Conservation (phyloP, 1,140 invertebrate genomes). For the Lamellibrachia luymesi region DNA sequence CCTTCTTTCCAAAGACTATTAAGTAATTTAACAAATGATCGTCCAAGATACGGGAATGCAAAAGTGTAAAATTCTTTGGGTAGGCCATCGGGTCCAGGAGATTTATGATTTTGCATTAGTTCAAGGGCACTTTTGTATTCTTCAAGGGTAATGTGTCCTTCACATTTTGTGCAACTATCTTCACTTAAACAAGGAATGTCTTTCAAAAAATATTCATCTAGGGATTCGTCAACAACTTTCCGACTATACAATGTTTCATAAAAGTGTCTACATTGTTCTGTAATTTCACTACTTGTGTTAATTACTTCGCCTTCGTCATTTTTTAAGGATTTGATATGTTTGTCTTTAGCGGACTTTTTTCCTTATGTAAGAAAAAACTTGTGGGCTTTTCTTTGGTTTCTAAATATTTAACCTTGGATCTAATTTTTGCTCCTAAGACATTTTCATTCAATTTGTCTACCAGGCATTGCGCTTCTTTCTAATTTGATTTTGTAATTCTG, state of each 20-base stretch:
- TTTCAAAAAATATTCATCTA: neutral
- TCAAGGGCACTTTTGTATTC: neutral
- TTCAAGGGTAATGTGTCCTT: neutral
- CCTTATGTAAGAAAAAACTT: neutral
- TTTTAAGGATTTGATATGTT: neutral
- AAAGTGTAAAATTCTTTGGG: conserved; percentile 1
- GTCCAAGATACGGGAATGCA: neutral
- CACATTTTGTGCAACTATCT: neutral
- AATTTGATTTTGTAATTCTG: neutral
- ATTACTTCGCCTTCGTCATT: neutral
- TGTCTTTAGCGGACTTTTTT: neutral
- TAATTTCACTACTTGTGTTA: neutral
- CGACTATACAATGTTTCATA: neutral
- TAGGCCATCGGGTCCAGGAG: neutral
- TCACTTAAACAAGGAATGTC: neutral
- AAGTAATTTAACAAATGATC: neutral
- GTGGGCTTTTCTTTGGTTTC: neutral
- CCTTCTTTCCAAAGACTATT: neutral
- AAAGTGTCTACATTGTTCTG: neutral
- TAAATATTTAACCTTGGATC: neutral
- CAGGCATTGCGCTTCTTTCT: neutral
- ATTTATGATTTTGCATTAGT: conserved; percentile 8
- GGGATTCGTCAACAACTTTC: neutral
- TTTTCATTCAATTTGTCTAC: neutral
- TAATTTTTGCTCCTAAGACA: neutral